A percentile compares a stretch with the other conserved stretches of the same genome.
phyloP scores from a whole-genome alignment of 2,888 invertebrate genomes.

The Drosophila multiciliata region DNA sequence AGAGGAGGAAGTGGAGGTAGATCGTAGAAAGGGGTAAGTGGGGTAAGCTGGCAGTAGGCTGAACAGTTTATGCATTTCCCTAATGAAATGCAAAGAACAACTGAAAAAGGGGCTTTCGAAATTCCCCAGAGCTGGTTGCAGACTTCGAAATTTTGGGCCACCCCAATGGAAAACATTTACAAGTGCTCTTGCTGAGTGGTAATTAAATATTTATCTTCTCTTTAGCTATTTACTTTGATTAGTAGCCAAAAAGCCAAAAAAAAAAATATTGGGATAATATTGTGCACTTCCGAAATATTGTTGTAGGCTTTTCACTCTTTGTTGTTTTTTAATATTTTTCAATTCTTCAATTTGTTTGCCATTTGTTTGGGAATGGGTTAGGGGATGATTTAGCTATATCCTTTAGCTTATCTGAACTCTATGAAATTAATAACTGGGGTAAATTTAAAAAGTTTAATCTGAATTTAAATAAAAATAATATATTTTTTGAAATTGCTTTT shows the following conservation, averaged over 20 bases:
- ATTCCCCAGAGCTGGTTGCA: slow-evolving; percentile 31
- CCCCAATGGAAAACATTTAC: slow-evolving; percentile 49
- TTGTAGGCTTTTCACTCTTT: neutral
- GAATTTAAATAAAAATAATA: neutral
- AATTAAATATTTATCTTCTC: slow-evolving; percentile 71
- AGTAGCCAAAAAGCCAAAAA: slow-evolving; percentile 58
- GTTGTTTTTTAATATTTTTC: slow-evolving; percentile 53
- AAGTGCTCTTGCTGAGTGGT: slow-evolving; percentile 57
- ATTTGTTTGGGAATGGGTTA: slow-evolving; percentile 20
- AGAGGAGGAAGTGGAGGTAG: neutral
- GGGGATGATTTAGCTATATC: neutral
- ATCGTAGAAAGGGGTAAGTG: neutral
- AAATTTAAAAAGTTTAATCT: neutral
- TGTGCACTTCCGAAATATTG: neutral
- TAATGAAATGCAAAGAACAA: slow-evolving; percentile 72
- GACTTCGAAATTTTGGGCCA: slow-evolving; percentile 21
- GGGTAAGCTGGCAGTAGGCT: neutral
- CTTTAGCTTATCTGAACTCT: neutral
- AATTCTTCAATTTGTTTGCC: slow-evolving; percentile 38
- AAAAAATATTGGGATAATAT: neutral
- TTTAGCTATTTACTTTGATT: slow-evolving; percentile 68
- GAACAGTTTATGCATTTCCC: slow-evolving; percentile 62
- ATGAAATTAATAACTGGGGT: neutral
- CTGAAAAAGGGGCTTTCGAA: slow-evolving; percentile 30
- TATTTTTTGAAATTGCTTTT: neutral